Percentiles rank a stretch among this genome's conserved stretches.
These are phyloP conservation scores for Dissostichus mawsoni DNA, from an alignment of 2,113 vertebrate species.

Conservation along the genomic window DNA sequence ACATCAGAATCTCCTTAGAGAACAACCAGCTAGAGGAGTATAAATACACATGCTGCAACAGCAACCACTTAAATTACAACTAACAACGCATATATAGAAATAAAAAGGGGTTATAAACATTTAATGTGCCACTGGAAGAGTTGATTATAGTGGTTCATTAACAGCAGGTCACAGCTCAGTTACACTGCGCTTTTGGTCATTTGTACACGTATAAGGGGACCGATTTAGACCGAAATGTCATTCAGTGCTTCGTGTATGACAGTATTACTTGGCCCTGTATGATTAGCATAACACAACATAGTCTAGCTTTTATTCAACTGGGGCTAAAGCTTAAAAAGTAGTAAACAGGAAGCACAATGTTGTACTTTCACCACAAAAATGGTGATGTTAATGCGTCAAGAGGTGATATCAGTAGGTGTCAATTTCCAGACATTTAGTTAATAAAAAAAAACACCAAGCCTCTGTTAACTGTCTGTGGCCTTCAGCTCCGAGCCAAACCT, in stretches of 20 bases:
- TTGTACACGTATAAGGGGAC: constrained; percentile 16
- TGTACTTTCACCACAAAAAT: constrained; percentile 1
- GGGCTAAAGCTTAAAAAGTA: neutral
- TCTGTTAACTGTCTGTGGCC: neutral
- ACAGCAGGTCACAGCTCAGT: constrained; percentile 49
- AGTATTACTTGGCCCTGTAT: neutral
- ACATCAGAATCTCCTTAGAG: constrained; percentile 74
- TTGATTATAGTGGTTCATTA: constrained; percentile 60
- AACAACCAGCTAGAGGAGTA: constrained; percentile 75
- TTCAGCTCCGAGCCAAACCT: neutral
- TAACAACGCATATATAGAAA: constrained; percentile 42
- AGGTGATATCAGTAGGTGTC: neutral
- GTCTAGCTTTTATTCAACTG: neutral
- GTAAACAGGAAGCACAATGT: neutral
- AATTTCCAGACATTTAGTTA: constrained; percentile 1
- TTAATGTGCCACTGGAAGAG: constrained; percentile 66
- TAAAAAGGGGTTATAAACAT: constrained; percentile 49
- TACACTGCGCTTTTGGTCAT: constrained; percentile 35
- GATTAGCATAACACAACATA: neutral
- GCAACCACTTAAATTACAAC: constrained; percentile 74
- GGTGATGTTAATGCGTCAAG: neutral
- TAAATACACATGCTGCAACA: constrained; percentile 74
- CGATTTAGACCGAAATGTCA: neutral
- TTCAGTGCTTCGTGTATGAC: constrained; percentile 33
- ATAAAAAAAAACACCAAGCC: neutral